These are phyloP conservation scores for Pomacea canaliculata DNA, from an alignment of 2,888 invertebrate species.

Conservation along the genomic window DNA sequence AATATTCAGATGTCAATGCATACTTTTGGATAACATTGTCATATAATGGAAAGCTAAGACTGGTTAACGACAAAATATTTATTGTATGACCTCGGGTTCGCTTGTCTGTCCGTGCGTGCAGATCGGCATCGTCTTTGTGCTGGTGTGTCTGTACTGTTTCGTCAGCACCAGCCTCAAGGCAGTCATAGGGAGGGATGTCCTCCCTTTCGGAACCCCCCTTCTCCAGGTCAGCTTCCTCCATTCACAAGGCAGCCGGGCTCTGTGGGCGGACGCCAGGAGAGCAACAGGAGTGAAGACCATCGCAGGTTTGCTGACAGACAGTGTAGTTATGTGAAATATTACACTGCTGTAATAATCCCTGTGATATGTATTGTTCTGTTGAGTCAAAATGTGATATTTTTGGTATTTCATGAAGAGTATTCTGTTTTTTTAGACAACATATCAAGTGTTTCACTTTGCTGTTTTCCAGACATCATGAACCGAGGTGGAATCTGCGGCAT, in stretches of 20 bases:
- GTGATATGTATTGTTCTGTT: no score
- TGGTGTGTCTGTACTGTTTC: slow-evolving; percentile 45
- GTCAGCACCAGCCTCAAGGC: slow-evolving; percentile 37
- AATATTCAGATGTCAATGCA: no score
- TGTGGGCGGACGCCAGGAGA: slow-evolving; percentile 45
- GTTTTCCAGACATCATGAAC: slow-evolving; percentile 46
- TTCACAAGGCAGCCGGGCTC: slow-evolving; percentile 38
- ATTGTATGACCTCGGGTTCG: not conserved
- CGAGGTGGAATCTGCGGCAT: slow-evolving; percentile 49
- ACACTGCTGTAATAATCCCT: no score
- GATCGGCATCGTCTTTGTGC: slow-evolving; percentile 42
- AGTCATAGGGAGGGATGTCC: slow-evolving; percentile 38
- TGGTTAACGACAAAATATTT: not conserved
- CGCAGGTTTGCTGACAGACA: slow-evolving; percentile 38
- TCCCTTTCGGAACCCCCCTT: slow-evolving; percentile 47
- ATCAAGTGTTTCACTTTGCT: not conserved
- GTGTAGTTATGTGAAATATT: not conserved
- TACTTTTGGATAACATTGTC: no score
- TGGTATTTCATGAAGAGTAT: no score
- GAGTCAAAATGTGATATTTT: no score
- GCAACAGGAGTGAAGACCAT: slow-evolving; percentile 47
- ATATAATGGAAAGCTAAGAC: not conserved
- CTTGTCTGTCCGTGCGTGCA: not conserved
- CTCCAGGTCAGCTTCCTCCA: slow-evolving; percentile 47
- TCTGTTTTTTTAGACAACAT: not conserved